Evolutionary conservation across 2,797 vertebrate species (phyloP).

Genomic region (Sebastes iracundus): DNA sequence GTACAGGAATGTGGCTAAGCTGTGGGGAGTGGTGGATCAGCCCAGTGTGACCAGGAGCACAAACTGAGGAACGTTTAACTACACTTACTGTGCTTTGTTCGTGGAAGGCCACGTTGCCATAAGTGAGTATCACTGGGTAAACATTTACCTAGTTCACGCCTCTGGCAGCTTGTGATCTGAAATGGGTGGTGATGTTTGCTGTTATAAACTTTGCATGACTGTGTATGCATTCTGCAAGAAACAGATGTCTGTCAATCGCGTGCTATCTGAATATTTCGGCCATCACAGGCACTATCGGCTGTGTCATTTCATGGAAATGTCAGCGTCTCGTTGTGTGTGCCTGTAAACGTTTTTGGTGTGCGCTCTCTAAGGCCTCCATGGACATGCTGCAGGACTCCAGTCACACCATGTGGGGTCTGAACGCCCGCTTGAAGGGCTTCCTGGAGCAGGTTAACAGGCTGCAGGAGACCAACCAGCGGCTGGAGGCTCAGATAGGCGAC

Average conservation of each 20-base stretch:
- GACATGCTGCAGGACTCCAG: conserved; percentile 65
- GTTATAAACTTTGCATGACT: conserved; percentile 22
- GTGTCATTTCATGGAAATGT: conserved; percentile 40
- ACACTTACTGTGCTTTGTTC: conserved; percentile 6
- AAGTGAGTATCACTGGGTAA: conserved; percentile 74
- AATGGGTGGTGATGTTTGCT: conserved; percentile 39
- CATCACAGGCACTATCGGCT: neutral
- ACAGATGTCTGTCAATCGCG: neutral
- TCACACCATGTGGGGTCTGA: conserved; percentile 68
- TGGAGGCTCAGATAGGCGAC: conserved; percentile 77
- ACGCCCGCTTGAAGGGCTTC: conserved; percentile 74
- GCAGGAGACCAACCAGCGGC: conserved; percentile 71
- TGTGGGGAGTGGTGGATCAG: conserved; percentile 39
- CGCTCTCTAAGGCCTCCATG: conserved; percentile 50
- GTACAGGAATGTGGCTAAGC: conserved; percentile 66
- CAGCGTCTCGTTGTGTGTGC: neutral
- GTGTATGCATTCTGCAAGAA: neutral
- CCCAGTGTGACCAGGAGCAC: conserved; percentile 44
- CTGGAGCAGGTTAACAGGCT: conserved; percentile 78
- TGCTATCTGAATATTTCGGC: neutral
- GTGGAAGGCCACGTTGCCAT: conserved; percentile 41
- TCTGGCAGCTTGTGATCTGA: conserved; percentile 41
- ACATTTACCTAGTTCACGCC: conserved; percentile 77
- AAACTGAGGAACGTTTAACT: conserved; percentile 12
- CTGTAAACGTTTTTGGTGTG: conserved; percentile 16